A percentile compares a stretch with the other conserved stretches of the same genome.
Evolutionary conservation across 2,888 invertebrate genomes (phyloP).

Genomic region (Marasmarcha lunaedactyla): DNA sequence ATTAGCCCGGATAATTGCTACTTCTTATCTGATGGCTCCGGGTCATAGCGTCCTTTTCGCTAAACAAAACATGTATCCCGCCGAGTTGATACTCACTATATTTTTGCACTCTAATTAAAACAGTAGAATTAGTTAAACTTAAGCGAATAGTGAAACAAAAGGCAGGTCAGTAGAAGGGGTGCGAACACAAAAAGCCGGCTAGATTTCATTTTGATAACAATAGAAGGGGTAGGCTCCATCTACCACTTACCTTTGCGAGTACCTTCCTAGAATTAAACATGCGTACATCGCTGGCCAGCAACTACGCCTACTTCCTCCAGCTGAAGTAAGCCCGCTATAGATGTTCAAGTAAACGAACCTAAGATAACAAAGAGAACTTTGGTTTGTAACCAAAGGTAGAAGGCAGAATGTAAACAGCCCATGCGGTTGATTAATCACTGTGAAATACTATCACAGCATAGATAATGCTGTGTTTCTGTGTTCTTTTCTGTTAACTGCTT

Average conservation of each 20-base stretch:
- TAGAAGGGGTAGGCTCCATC: slow-evolving; percentile 25
- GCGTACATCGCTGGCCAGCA: too few species aligned
- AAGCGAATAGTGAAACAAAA: slow-evolving; percentile 4
- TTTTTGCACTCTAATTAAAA: too few species aligned
- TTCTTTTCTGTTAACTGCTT: slow-evolving; percentile 31
- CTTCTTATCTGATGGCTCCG: too few species aligned
- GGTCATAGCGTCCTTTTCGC: too few species aligned
- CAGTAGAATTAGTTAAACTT: too few species aligned
- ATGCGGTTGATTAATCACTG: slow-evolving; percentile 48
- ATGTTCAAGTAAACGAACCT: too few species aligned
- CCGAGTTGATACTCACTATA: too few species aligned
- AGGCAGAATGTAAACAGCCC: slow-evolving; percentile 39
- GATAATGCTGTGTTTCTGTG: slow-evolving; percentile 24
- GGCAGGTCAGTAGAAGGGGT: slow-evolving; percentile 27
- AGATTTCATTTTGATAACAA: slow-evolving; percentile 50
- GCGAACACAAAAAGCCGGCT: slow-evolving; percentile 42
- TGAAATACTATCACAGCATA: slow-evolving; percentile 30
- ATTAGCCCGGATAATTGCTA: too few species aligned
- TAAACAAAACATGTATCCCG: too few species aligned
- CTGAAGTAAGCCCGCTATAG: too few species aligned
- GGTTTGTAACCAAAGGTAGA: slow-evolving; percentile 24
- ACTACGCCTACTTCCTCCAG: too few species aligned
- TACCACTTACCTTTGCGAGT: neutral
- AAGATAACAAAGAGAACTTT: neutral
- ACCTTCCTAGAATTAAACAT: neutral